phyloP scores from a whole-genome alignment of 2,797 vertebrate species.

The Dromococcyx pavoninus region DNA sequence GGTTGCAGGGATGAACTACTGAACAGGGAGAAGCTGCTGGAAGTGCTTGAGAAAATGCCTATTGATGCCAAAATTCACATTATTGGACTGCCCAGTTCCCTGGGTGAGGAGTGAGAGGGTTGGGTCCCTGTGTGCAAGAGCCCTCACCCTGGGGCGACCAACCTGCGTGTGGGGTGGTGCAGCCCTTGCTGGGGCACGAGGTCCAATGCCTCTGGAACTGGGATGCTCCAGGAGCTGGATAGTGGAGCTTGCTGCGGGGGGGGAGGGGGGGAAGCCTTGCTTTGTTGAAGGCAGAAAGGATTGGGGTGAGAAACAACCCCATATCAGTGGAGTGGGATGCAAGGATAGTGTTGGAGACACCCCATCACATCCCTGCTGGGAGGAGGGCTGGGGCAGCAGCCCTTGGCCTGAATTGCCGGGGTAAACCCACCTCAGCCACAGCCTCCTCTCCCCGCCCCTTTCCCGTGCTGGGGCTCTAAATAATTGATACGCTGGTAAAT shows the following conservation, averaged over 20 bases:
- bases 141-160: not conserved
- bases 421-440: not conserved
- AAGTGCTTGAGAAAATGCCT: not conserved
- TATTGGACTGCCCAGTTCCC: not conserved
- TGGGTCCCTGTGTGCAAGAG: fast-evolving
- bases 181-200: fast-evolving
- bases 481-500: conserved; percentile 70
- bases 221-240: not conserved
- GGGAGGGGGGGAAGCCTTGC: not conserved
- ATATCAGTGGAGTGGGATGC: not conserved
- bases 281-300: not conserved
- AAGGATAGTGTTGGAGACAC: not conserved
- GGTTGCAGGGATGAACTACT: not conserved
- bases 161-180: not conserved
- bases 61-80: not conserved
- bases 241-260: fast-evolving
- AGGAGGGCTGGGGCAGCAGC: not conserved
- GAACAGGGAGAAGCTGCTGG: not conserved
- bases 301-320: not conserved
- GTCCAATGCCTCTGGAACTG: fast-evolving
- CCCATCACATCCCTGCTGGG: not conserved
- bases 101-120: not conserved
- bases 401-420: not conserved
- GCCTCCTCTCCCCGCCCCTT: conserved; percentile 44
- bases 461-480: conserved; percentile 44